Conservation (phyloP, 2,113 vertebrate genomes). For the Tautogolabrus adspersus region DNA sequence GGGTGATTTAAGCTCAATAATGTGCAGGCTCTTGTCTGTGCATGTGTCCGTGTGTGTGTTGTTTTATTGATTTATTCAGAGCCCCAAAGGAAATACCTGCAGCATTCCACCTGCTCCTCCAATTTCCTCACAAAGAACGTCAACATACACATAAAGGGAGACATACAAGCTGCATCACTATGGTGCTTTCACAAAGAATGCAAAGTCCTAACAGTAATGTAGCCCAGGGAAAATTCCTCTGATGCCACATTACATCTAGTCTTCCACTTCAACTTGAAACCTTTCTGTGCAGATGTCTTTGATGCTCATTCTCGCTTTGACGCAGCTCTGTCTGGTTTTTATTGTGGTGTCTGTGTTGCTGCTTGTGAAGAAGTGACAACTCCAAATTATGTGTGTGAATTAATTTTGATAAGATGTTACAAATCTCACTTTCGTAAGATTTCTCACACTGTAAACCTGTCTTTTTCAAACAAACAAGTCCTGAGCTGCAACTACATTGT, state of each 20-base stretch:
- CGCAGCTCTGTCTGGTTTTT: neutral
- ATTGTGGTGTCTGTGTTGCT: neutral
- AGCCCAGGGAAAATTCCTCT: conserved; percentile 59
- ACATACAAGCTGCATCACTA: conserved; percentile 30
- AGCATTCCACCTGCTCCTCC: conserved; percentile 79
- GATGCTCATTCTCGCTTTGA: conserved; percentile 16
- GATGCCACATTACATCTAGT: neutral
- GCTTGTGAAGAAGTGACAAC: neutral
- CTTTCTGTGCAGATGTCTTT: neutral
- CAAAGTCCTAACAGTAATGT: conserved; percentile 21
- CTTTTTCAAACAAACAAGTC: neutral
- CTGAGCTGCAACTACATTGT: neutral
- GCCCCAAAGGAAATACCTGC: conserved; percentile 60
- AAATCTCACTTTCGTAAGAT: conserved; percentile 8
- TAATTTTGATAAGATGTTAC: neutral
- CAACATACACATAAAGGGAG: conserved; percentile 41
- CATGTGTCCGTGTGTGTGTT: conserved; percentile 26
- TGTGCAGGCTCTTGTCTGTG: conserved; percentile 40
- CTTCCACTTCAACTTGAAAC: conserved; percentile 39
- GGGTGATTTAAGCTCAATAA: conserved; percentile 37
- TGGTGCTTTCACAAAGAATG: conserved; percentile 60
- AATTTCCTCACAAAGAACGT: conserved; percentile 56
- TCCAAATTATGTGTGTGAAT: neutral
- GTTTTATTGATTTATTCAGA: conserved; percentile 71
- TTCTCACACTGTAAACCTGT: neutral